A percentile compares a stretch with the other conserved stretches of the same genome.
Conservation (phyloP, 92 coral and sea anemone species). For the Palythoa grandiflora region DNA sequence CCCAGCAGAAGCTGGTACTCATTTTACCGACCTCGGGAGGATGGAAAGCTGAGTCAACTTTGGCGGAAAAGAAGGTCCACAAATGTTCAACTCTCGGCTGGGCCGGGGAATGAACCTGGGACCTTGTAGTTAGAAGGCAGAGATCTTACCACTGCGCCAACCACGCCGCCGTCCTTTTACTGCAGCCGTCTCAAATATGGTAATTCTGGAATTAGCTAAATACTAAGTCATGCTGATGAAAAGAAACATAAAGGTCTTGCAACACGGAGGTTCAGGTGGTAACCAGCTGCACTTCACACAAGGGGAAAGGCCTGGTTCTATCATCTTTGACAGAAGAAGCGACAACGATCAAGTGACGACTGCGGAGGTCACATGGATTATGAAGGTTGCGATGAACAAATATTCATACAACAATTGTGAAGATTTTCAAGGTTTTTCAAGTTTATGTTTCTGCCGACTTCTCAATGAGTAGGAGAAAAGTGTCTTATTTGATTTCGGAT, state of each 20-base stretch:
- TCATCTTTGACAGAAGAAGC: constrained; percentile 21
- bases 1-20: too few relatives aligned
- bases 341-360: constrained; percentile 19
- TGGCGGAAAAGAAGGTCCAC: too few relatives aligned
- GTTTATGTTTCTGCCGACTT: constrained; percentile 35
- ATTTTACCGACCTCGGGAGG: too few relatives aligned
- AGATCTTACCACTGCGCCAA: too few relatives aligned
- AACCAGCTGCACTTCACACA: constrained; percentile 44
- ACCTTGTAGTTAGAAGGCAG: too few relatives aligned
- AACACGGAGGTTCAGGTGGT: constrained; percentile 43
- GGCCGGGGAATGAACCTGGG: too few relatives aligned
- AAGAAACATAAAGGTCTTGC: constrained; percentile 46
- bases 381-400: constrained; percentile 30
- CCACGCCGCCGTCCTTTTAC: too few relatives aligned
- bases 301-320: constrained; percentile 8
- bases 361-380: constrained; percentile 16
- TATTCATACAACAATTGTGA: constrained; percentile 42
- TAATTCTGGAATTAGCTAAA: too few relatives aligned
- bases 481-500: background rate
- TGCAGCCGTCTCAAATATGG: too few relatives aligned
- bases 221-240: constrained; percentile 20
- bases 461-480: constrained; percentile 48
- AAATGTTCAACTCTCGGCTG: too few relatives aligned
- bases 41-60: too few relatives aligned
- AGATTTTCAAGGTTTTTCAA: constrained; percentile 13